Evolutionary conservation across 2,888 invertebrate genomes (phyloP).

Genomic region (Aspidiotus rigidus): DNA sequence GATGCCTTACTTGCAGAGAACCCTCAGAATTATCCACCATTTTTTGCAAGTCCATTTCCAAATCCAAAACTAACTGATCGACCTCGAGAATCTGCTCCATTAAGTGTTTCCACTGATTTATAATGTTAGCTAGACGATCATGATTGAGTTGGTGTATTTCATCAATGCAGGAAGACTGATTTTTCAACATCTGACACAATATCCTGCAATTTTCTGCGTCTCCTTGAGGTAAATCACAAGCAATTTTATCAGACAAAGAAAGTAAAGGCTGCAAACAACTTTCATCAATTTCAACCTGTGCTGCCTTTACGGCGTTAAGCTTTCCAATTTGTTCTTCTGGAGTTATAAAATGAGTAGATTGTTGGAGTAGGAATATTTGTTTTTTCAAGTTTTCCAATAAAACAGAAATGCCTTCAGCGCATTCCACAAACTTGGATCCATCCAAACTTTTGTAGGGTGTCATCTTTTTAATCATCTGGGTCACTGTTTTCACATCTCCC

Average conservation of each 20-base stretch:
- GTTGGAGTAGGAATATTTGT: slow-evolving; percentile 12
- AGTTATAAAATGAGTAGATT: slow-evolving; percentile 4
- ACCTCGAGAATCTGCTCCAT: not conserved
- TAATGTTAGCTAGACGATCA: too few relatives aligned
- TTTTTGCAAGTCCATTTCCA: not conserved
- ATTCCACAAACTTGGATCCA: not conserved
- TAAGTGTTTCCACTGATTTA: not conserved
- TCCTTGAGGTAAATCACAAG: not conserved
- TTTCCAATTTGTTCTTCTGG: slow-evolving; percentile 17
- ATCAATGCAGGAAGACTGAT: slow-evolving; percentile 10
- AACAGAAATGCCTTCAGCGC: slow-evolving; percentile 5
- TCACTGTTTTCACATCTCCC: too few relatives aligned
- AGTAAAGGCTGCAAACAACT: not conserved
- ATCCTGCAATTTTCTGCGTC: slow-evolving; percentile 14
- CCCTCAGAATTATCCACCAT: not conserved
- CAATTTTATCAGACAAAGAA: not conserved
- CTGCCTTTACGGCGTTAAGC: slow-evolving; percentile 3
- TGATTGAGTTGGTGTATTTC: not conserved
- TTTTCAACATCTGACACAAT: slow-evolving; percentile 1
- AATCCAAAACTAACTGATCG: not conserved
- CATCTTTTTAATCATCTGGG: too few relatives aligned
- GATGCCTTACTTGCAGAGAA: not conserved
- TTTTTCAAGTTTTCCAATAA: slow-evolving; percentile 19
- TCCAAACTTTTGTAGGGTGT: too few relatives aligned
- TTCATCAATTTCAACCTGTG: slow-evolving; percentile 5